phyloP scores from a whole-genome alignment of 2,113 vertebrate species.

The Lucifuga dentata region DNA sequence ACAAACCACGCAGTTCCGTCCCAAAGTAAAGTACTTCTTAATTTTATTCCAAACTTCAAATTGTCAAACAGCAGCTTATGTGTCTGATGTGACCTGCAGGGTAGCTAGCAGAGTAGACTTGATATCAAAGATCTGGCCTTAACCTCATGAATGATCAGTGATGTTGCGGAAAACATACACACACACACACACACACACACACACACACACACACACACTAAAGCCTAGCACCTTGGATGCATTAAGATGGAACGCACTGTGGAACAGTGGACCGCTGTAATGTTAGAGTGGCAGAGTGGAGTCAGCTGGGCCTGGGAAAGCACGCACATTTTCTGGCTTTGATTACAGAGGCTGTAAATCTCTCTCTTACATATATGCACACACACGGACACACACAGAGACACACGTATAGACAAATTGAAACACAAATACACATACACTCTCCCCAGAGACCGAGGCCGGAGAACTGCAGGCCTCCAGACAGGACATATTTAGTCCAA shows the following conservation, averaged over 20 bases:
- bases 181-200: constrained; percentile 1
- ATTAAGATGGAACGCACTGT: constrained; percentile 30
- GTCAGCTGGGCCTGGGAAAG: constrained; percentile 76
- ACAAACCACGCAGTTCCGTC: too few species aligned
- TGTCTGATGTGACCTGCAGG: too few species aligned
- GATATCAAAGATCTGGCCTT: constrained; percentile 33
- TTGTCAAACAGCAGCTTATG: too few species aligned
- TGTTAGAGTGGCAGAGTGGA: constrained; percentile 47
- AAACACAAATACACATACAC: constrained; percentile 42
- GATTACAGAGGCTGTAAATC: constrained; percentile 67
- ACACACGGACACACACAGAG: constrained; percentile 16
- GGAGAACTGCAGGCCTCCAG: constrained; percentile 45
- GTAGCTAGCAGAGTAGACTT: too few species aligned
- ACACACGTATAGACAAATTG: constrained; percentile 35
- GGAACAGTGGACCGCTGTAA: constrained; percentile 42
- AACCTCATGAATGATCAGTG: background rate
- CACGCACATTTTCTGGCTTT: constrained; percentile 67
- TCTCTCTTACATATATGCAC: constrained; percentile 45
- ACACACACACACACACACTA: constrained; percentile 16
- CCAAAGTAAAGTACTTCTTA: too few species aligned
- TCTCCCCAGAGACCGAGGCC: constrained; percentile 37
- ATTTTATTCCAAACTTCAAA: too few species aligned
- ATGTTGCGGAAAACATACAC: constrained; percentile 6
- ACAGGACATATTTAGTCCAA: constrained; percentile 49
- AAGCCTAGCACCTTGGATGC: constrained; percentile 6